Evolutionary conservation across 2,797 vertebrate genomes (phyloP).

Genomic region (Fringilla coelebs): DNA sequence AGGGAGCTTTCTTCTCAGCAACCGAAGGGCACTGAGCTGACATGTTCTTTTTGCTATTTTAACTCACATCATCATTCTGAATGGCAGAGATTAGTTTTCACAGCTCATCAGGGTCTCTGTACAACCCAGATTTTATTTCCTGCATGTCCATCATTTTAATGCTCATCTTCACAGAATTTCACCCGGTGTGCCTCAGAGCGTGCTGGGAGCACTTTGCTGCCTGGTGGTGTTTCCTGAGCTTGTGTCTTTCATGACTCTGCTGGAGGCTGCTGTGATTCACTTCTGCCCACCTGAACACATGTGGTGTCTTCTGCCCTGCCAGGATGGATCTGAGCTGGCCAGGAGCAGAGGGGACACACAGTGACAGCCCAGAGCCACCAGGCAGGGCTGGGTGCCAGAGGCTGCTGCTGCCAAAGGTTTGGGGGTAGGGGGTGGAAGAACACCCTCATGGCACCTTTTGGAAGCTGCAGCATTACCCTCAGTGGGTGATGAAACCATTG

Average conservation of each 20-base stretch:
- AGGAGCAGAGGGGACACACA: background rate
- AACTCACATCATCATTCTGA: background rate
- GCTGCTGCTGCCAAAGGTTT: background rate
- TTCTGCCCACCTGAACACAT: accelerated
- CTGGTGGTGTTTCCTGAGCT: background rate
- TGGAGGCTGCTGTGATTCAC: background rate
- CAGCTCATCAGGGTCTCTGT: background rate
- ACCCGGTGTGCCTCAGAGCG: background rate
- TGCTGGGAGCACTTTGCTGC: background rate
- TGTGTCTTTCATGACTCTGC: background rate
- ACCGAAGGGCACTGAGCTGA: background rate
- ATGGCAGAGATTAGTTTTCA: background rate
- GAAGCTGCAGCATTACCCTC: background rate
- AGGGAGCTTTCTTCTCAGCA: background rate
- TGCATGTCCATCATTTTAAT: background rate
- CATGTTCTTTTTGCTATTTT: background rate
- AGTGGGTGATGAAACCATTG: background rate
- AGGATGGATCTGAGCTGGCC: accelerated
- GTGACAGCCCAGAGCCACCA: background rate
- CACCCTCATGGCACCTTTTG: background rate
- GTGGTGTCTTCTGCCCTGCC: background rate
- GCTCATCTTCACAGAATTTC: background rate
- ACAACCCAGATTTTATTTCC: background rate
- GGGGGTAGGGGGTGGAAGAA: background rate
- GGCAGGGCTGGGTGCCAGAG: background rate